These are phyloP conservation scores for Eucera pruinosa DNA, from an alignment of 2,888 invertebrate species.

Conservation along the genomic window DNA sequence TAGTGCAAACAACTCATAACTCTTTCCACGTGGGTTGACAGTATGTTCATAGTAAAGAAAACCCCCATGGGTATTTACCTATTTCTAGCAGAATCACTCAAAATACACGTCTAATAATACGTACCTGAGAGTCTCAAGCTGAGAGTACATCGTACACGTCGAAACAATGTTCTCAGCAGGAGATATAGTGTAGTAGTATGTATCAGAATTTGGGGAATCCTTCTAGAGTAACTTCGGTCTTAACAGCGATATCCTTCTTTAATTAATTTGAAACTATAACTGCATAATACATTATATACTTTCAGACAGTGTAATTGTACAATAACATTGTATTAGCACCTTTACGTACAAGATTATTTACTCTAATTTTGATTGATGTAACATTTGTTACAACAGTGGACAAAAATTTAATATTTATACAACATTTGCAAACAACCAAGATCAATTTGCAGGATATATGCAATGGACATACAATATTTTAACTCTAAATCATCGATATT, in stretches of 20 bases:
- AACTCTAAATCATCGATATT: too few relatives aligned
- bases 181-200: too few relatives aligned
- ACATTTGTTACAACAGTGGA: too few relatives aligned
- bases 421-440: too few relatives aligned
- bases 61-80: conserved; percentile 14
- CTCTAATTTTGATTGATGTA: too few relatives aligned
- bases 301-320: not conserved
- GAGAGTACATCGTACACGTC: conserved; percentile 23
- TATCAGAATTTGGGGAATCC: not conserved
- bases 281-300: too few relatives aligned
- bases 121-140: conserved; percentile 24
- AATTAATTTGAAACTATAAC: not conserved
- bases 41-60: conserved; percentile 3
- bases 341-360: too few relatives aligned
- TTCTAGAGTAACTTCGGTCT: not conserved
- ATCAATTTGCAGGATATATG: too few relatives aligned
- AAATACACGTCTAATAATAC: conserved; percentile 53
- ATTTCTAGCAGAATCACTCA: conserved; percentile 22
- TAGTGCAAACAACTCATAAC: not conserved
- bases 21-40: not conserved
- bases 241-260: not conserved
- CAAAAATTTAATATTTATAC: too few relatives aligned
- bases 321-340: too few relatives aligned
- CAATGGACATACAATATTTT: too few relatives aligned
- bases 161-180: conserved; percentile 19